Evolutionary conservation across 2,888 invertebrate species (phyloP).

Genomic region (Phortica magna): DNA sequence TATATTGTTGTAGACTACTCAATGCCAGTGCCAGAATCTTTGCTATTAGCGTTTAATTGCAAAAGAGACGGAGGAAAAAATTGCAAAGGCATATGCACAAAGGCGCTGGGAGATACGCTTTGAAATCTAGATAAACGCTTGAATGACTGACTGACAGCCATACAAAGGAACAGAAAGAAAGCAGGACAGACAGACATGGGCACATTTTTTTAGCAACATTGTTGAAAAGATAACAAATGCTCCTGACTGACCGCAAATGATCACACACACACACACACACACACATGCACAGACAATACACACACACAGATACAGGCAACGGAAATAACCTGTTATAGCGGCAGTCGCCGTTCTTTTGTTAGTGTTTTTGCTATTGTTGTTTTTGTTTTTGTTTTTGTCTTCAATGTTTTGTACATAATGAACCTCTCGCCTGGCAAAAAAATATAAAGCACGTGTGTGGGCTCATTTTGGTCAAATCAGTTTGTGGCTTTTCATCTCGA

Average conservation of each 20-base stretch:
- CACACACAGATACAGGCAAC: not conserved
- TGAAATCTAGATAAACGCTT: constrained; percentile 44
- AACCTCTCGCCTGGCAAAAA: constrained; percentile 1
- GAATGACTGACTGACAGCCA: constrained; percentile 48
- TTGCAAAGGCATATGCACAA: constrained; percentile 52
- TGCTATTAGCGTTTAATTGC: constrained; percentile 52
- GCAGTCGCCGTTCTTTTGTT: not conserved
- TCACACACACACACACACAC: constrained; percentile 40
- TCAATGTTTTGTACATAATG: not conserved
- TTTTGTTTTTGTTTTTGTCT: constrained; percentile 1
- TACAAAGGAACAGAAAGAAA: constrained; percentile 27
- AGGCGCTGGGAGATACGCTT: constrained; percentile 61
- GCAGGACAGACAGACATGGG: constrained; percentile 28
- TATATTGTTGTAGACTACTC: constrained; percentile 32
- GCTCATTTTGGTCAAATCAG: not conserved
- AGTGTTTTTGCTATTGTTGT: not conserved
- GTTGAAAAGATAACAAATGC: constrained; percentile 51
- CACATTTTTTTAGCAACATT: constrained; percentile 50
- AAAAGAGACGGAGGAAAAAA: constrained; percentile 40
- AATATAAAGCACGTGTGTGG: constrained; percentile 27
- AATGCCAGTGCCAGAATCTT: constrained; percentile 54
- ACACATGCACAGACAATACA: not conserved
- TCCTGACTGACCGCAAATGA: constrained; percentile 64
- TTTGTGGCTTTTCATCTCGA: constrained; percentile 26
- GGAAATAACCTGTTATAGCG: constrained; percentile 30